phyloP scores from a whole-genome alignment of 1,140 invertebrate species.

The Caenorhabditis brenneri region DNA sequence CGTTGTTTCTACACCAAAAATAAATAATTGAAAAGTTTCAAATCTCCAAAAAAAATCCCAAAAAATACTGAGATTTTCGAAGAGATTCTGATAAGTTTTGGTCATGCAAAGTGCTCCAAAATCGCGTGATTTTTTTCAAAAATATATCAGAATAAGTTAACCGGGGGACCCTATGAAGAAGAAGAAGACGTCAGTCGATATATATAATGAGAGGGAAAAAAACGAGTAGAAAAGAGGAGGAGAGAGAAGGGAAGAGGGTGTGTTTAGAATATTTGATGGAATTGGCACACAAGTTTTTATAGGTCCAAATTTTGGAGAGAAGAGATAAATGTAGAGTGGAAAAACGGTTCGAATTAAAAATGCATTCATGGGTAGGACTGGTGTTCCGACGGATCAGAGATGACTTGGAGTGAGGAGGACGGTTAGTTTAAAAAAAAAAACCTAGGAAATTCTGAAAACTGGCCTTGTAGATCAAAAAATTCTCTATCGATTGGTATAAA shows the following conservation, averaged over 20 bases:
- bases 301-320: not conserved
- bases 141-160: not conserved
- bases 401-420: too few species aligned
- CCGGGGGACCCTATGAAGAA: not conserved
- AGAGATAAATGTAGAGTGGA: not conserved
- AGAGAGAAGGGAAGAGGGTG: not conserved
- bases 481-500: too few species aligned
- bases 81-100: not conserved
- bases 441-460: too few species aligned
- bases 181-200: not conserved
- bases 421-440: too few species aligned
- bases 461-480: too few species aligned
- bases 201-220: not conserved
- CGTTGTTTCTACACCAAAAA: too few species aligned
- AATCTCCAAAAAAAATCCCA: too few species aligned
- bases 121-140: not conserved
- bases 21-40: too few species aligned
- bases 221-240: not conserved
- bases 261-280: not conserved
- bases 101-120: not conserved
- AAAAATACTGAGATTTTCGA: too few species aligned
- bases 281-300: not conserved
- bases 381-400: too few species aligned
- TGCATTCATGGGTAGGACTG: too few species aligned
- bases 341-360: too few species aligned